phyloP scores from a whole-genome alignment of 2,113 vertebrate genomes.

The Desmodus rotundus region DNA sequence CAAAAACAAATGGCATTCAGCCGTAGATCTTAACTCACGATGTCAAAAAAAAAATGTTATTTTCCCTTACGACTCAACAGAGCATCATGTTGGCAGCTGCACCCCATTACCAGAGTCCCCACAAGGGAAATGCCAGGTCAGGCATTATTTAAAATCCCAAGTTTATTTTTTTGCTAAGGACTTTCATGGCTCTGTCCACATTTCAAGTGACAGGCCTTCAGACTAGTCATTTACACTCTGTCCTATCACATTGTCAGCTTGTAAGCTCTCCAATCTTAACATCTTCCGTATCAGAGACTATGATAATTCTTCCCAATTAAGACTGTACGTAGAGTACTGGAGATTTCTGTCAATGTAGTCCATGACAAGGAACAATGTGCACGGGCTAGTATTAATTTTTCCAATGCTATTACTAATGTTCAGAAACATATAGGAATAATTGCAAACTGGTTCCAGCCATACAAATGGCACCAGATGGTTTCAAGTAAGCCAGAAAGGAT shows the following conservation, averaged over 20 bases:
- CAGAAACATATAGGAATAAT: not conserved
- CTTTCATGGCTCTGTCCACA: constrained; percentile 41
- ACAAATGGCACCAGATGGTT: not conserved
- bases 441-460: not conserved
- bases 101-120: constrained; percentile 65
- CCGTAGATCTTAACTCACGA: constrained; percentile 59
- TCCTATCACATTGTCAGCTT: not conserved
- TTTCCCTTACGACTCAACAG: constrained; percentile 66
- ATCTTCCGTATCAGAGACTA: not conserved
- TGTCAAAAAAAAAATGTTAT: constrained; percentile 74
- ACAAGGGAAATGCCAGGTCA: constrained; percentile 72
- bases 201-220: constrained; percentile 55
- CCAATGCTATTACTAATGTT: constrained; percentile 21
- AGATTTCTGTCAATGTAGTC: not conserved
- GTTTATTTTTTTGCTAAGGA: constrained; percentile 64
- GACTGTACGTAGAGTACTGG: not conserved
- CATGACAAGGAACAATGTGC: not conserved
- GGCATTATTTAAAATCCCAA: constrained; percentile 69
- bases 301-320: not conserved
- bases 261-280: not conserved
- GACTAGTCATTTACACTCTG: not conserved
- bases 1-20: constrained; percentile 74
- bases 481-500: not conserved
- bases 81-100: constrained; percentile 63
- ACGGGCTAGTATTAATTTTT: constrained; percentile 42